Base-by-base conservation (phyloP, 2,888 invertebrate species). In the Sialis lutaria region DNA sequence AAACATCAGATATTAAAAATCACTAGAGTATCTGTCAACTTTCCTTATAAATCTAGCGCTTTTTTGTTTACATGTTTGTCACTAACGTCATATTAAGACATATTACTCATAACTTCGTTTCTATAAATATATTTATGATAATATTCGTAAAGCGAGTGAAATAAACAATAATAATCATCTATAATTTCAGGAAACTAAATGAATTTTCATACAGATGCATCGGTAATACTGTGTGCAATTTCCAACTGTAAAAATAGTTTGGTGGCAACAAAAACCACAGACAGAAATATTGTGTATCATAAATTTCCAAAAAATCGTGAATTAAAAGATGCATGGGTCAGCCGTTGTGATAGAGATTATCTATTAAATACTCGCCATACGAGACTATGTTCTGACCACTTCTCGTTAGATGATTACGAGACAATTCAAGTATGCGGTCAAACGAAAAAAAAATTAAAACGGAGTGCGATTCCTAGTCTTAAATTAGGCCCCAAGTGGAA, bases 281-380 rank as follows among this genome's bases (percentile, higher is more conserved):
- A n/a, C 32, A 42, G 31, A 22, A 22, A 31, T 8, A 22, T 42
- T 9, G 31, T 42, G 10, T 42, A 42, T 42, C 42, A 42, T 42
- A 42, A 42, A 42, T 42, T 42, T 42, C 42, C 42, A 7, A 22
- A 31, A 42, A 31, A 42, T 22, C 13, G 10, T 30, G 22, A 31
- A 9, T 42, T 42, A 13, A 42, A 30, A 31, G 32, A 42, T 9
- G 42, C 22, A 8, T 42, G 42, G 42, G 30, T 31, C 13, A 10
- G 10, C 10, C 13, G 42, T 10, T 42, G 42, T 31, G 42, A 42
- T 42, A 22, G 42, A 42, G 42, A 42, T 31, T 42, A 42, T n/a
- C 10, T 30, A 8, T 42, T 42, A 42, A 42, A 42, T 6, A 42
- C 42, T 31, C 42, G 42, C 10, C 42, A 42, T 6, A 30, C 42